A percentile compares a stretch with the other conserved stretches of the same genome.
Evolutionary conservation across 2,113 vertebrate species (phyloP).

Genomic region (Carlito syrichta): DNA sequence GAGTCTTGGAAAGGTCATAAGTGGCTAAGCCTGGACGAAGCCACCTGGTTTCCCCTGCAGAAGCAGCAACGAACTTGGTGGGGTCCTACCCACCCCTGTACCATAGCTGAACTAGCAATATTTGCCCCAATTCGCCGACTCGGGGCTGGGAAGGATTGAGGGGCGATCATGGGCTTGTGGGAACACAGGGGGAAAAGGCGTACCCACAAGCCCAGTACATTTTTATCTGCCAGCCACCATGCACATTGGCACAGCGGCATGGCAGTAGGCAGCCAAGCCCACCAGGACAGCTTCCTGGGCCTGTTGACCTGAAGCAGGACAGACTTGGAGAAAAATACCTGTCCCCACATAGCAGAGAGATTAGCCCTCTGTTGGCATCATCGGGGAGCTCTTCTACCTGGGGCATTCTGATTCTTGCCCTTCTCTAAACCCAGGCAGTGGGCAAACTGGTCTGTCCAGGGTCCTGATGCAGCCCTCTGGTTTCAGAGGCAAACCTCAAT

Average conservation of each 20-base stretch:
- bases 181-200: not conserved
- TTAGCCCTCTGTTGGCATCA: not conserved
- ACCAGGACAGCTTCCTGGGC: not conserved
- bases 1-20: not conserved
- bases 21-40: not conserved
- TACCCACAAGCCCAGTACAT: not conserved
- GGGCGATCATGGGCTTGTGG: not conserved
- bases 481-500: not conserved
- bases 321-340: not conserved
- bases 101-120: not conserved
- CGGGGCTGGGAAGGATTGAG: not conserved
- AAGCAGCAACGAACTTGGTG: not conserved
- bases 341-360: not conserved
- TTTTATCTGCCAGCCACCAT: not conserved
- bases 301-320: not conserved
- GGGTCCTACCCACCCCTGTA: not conserved
- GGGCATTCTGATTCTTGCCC: not conserved
- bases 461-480: slow-evolving; percentile 43
- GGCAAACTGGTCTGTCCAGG: slow-evolving; percentile 66
- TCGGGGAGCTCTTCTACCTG: not conserved
- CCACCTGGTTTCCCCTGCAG: not conserved
- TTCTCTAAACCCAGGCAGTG: not conserved
- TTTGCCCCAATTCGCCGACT: not conserved
- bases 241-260: rapidly evolving
- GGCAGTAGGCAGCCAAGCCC: not conserved